A percentile compares a stretch with the other conserved stretches of the same genome.
phyloP scores from a whole-genome alignment of 2,113 vertebrate species.

The Petromus typicus region DNA sequence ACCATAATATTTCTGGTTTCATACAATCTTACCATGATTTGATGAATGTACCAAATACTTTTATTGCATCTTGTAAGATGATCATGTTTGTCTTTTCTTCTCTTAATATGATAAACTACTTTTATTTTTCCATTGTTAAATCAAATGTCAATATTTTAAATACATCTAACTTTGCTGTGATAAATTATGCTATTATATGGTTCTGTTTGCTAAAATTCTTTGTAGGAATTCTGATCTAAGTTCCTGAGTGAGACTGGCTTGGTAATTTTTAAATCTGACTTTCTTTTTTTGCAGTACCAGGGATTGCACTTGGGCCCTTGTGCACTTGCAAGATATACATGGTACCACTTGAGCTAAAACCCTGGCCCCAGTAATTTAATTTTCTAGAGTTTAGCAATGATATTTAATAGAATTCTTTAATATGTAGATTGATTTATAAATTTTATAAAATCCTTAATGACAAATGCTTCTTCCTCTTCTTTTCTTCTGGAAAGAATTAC shows the following conservation, averaged over 20 bases:
- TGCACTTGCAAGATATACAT: too few species aligned
- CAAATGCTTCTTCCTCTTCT: neutral
- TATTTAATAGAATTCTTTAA: neutral
- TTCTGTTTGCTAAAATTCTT: constrained; percentile 11
- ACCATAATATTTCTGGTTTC: neutral
- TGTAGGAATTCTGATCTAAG: constrained; percentile 5
- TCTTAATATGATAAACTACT: neutral
- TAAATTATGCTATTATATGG: neutral
- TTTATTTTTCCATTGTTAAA: neutral
- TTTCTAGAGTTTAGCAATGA: neutral
- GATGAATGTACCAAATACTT: neutral
- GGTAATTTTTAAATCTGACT: neutral
- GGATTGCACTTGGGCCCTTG: too few species aligned
- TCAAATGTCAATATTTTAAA: neutral
- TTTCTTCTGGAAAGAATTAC: neutral
- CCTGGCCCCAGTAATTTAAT: neutral
- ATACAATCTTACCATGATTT: neutral
- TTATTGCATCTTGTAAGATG: neutral
- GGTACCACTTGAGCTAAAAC: too few species aligned
- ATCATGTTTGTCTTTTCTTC: neutral
- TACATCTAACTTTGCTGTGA: neutral
- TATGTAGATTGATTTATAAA: neutral
- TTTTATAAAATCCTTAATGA: neutral
- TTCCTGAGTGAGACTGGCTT: neutral
- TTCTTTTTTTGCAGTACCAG: too few species aligned